Evolutionary conservation across 2,113 vertebrate species (phyloP).

Genomic region (Irena cyanogastra): DNA sequence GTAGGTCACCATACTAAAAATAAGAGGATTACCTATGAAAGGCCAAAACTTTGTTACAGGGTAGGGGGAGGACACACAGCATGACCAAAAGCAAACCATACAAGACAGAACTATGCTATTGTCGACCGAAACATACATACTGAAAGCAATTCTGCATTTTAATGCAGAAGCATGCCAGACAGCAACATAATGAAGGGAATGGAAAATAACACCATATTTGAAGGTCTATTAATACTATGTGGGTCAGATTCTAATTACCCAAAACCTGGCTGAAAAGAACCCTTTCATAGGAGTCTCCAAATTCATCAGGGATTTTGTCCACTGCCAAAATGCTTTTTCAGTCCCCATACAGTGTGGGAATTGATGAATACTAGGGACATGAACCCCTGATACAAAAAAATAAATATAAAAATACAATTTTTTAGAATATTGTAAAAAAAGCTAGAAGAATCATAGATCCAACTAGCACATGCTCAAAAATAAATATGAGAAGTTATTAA

Average conservation of each 20-base stretch:
- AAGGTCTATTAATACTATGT: not conserved
- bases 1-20: not conserved
- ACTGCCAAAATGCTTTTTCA: not conserved
- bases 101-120: not conserved
- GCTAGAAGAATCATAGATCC: not conserved
- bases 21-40: not conserved
- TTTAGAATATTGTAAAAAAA: not conserved
- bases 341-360: not conserved
- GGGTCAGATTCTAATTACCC: not conserved
- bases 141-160: not conserved
- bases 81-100: not conserved
- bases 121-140: not conserved
- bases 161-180: not conserved
- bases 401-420: not conserved
- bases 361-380: not conserved
- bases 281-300: not conserved
- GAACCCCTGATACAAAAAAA: not conserved
- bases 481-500: not conserved
- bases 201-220: not conserved
- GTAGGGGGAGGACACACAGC: not conserved
- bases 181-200: not conserved
- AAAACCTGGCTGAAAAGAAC: not conserved
- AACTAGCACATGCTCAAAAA: not conserved
- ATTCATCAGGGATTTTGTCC: not conserved
- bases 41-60: not conserved